phyloP scores from a whole-genome alignment of 2,113 vertebrate species.

The Sceloporus undulatus region DNA sequence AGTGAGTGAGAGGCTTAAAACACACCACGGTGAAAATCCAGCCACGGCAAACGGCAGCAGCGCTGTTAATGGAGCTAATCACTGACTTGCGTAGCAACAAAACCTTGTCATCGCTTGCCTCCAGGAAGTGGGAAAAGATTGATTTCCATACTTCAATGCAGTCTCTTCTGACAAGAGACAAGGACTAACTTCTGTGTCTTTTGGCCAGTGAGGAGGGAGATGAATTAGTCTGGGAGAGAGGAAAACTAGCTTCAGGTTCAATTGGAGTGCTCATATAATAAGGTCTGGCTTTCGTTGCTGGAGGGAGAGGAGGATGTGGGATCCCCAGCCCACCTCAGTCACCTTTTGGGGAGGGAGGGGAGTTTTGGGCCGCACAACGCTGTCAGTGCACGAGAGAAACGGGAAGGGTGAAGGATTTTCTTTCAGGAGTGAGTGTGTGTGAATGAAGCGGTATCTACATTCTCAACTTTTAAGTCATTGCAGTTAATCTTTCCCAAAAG shows the following conservation, averaged over 20 bases:
- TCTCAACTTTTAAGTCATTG: conserved; percentile 84
- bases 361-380: conserved; percentile 57
- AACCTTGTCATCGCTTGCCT: conserved; percentile 67
- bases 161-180: conserved; percentile 69
- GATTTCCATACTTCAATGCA: conserved; percentile 56
- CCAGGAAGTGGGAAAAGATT: conserved; percentile 69
- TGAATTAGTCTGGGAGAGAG: conserved; percentile 64
- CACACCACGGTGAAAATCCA: conserved; percentile 90
- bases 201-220: conserved; percentile 65
- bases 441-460: conserved; percentile 86
- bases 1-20: conserved; percentile 93
- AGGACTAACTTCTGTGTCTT: conserved; percentile 71
- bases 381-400: conserved; percentile 56
- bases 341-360: conserved; percentile 46
- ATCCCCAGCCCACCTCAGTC: conserved; percentile 68
- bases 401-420: conserved; percentile 75
- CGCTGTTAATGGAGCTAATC: conserved; percentile 76
- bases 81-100: conserved; percentile 68
- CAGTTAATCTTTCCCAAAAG: conserved; percentile 78
- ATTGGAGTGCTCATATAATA: conserved; percentile 71
- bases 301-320: conserved; percentile 70
- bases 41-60: conserved; percentile 80
- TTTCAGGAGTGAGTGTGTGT: conserved; percentile 85
- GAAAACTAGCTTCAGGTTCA: conserved; percentile 73
- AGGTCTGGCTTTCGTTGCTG: conserved; percentile 80